Evolutionary conservation across 1,140 invertebrate genomes (phyloP).

Genomic region (Maniola jurtina): DNA sequence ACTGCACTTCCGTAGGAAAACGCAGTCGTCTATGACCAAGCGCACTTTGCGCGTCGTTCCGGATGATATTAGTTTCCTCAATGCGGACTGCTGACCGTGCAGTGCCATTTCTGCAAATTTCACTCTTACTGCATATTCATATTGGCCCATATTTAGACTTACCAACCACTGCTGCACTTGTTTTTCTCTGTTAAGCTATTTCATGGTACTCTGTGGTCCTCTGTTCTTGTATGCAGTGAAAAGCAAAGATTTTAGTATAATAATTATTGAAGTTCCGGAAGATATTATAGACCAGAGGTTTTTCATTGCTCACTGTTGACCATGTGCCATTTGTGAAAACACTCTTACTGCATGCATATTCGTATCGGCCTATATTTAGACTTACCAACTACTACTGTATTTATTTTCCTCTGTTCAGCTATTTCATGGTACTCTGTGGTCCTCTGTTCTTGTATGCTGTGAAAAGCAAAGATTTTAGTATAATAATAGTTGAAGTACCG

Average conservation of each 20-base stretch:
- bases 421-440: too few species aligned
- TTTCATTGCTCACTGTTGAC: constrained; percentile 12
- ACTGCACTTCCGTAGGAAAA: constrained; percentile 26
- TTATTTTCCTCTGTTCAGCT: too few species aligned
- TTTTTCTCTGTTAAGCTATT: too few species aligned
- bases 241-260: too few species aligned
- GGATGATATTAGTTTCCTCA: constrained; percentile 35
- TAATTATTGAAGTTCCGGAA: too few species aligned
- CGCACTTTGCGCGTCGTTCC: constrained; percentile 31
- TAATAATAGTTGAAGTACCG: too few species aligned
- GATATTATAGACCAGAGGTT: constrained; percentile 37
- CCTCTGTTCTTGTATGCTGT: too few species aligned
- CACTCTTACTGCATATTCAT: constrained; percentile 18
- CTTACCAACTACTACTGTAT: not conserved
- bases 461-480: too few species aligned
- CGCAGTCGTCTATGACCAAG: constrained; percentile 21
- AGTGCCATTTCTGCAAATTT: constrained; percentile 13
- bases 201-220: too few species aligned
- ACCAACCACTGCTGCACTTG: not conserved
- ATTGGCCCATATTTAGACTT: constrained; percentile 8
- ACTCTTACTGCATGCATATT: constrained; percentile 15
- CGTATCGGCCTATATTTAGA: constrained; percentile 9
- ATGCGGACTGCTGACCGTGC: constrained; percentile 5
- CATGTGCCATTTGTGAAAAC: constrained; percentile 7
- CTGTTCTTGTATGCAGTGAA: too few species aligned